phyloP scores from a whole-genome alignment of 1,140 invertebrate genomes.

The Drosophila dunni region DNA sequence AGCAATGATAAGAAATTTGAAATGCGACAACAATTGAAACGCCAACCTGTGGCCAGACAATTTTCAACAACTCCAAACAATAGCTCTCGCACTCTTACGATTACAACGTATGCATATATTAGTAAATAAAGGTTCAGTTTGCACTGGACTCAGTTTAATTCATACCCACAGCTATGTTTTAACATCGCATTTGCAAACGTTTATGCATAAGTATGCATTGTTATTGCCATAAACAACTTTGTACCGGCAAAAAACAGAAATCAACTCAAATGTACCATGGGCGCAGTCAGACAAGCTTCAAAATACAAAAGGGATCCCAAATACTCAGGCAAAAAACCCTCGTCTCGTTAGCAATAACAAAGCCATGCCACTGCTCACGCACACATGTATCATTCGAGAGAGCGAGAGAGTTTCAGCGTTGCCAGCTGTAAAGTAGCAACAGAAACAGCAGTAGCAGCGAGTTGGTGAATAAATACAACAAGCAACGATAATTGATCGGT shows the following conservation, averaged over 20 bases:
- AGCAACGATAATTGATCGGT: conserved; percentile 42
- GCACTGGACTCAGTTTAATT: background rate
- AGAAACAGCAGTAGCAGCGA: conserved; percentile 16
- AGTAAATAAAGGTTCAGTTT: background rate
- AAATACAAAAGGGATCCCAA: background rate
- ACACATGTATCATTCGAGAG: conserved; percentile 26
- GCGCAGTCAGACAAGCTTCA: conserved; percentile 1
- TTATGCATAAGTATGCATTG: conserved; percentile 3
- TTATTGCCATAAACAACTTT: conserved; percentile 39
- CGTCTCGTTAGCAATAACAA: background rate
- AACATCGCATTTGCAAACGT: background rate
- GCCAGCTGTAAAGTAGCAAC: conserved; percentile 25
- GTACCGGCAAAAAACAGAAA: conserved; percentile 35
- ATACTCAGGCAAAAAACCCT: conserved; percentile 12
- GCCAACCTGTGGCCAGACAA: conserved; percentile 1
- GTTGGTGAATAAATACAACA: conserved; percentile 20
- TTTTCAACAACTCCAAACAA: background rate
- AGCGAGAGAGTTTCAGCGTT: conserved; percentile 26
- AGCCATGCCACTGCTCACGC: conserved; percentile 31
- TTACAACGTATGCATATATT: no score
- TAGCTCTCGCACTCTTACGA: background rate
- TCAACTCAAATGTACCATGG: conserved; percentile 21
- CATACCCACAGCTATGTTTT: background rate
- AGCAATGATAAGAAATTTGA: conserved; percentile 16
- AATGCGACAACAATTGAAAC: conserved; percentile 10